phyloP scores from a whole-genome alignment of 2,888 invertebrate genomes.

The Melieria picta region DNA sequence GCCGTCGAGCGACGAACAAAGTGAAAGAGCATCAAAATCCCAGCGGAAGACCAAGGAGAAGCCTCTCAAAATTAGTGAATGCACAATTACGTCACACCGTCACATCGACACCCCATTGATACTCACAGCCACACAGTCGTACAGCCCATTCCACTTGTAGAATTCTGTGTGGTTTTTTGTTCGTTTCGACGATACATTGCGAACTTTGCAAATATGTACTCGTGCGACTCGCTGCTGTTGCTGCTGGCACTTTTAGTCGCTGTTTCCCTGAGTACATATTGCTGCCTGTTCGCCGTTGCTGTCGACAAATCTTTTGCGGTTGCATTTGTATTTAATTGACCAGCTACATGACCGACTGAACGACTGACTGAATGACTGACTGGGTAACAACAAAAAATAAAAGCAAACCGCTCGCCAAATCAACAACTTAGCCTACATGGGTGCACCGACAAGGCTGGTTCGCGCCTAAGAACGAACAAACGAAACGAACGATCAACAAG shows the following conservation, averaged over 20 bases:
- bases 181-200: neutral
- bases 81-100: constrained; percentile 20
- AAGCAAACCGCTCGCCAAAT: neutral
- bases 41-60: neutral
- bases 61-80: constrained; percentile 18
- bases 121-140: neutral
- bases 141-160: neutral
- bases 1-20: neutral
- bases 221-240: neutral
- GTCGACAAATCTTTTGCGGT: neutral
- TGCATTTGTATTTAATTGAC: neutral
- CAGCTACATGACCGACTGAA: constrained; percentile 2
- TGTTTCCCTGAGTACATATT: neutral
- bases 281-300: no score
- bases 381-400: neutral
- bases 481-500: no score
- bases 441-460: no score
- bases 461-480: no score
- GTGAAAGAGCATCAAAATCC: neutral
- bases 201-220: neutral
- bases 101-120: neutral
- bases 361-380: constrained; percentile 3
- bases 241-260: neutral
- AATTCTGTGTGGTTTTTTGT: neutral
- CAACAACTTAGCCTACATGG: neutral